Conservation (phyloP, 2,888 invertebrate species). For the Himalopsyche tibetana region DNA sequence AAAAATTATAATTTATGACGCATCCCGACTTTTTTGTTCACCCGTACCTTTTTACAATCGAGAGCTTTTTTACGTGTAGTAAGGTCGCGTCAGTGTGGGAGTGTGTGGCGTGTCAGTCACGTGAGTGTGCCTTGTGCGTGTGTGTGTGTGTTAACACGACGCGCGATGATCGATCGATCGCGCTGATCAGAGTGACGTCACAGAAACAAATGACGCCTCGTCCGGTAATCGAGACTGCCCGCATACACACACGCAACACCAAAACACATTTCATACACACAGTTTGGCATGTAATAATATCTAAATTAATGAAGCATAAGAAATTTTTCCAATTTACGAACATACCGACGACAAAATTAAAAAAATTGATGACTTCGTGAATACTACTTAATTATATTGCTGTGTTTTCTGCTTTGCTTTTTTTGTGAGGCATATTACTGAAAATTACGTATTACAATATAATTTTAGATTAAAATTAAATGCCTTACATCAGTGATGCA, state of each 20-base stretch:
- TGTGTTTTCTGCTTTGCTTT: too few species aligned
- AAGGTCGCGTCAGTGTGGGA: constrained; percentile 13
- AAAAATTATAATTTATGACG: background rate
- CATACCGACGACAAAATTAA: too few species aligned
- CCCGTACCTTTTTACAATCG: constrained; percentile 10
- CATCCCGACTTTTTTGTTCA: background rate
- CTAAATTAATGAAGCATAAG: too few species aligned
- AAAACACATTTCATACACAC: background rate
- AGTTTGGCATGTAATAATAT: too few species aligned
- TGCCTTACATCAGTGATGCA: too few species aligned
- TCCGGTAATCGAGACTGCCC: constrained; percentile 60
- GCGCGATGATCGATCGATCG: constrained; percentile 61
- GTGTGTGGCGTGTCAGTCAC: constrained; percentile 24
- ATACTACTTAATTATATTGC: too few species aligned
- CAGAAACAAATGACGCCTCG: constrained; percentile 64
- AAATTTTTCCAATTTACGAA: too few species aligned
- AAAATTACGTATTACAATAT: too few species aligned
- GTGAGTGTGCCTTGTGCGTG: background rate
- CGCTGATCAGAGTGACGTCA: constrained; percentile 61
- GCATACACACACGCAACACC: constrained; percentile 39
- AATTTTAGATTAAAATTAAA: too few species aligned
- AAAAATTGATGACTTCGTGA: too few species aligned
- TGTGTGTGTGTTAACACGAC: constrained; percentile 17
- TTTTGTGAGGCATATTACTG: too few species aligned
- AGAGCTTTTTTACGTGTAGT: constrained; percentile 26